These are phyloP conservation scores for Acleris sparsana DNA, from an alignment of 2,888 invertebrate genomes.

Conservation along the genomic window DNA sequence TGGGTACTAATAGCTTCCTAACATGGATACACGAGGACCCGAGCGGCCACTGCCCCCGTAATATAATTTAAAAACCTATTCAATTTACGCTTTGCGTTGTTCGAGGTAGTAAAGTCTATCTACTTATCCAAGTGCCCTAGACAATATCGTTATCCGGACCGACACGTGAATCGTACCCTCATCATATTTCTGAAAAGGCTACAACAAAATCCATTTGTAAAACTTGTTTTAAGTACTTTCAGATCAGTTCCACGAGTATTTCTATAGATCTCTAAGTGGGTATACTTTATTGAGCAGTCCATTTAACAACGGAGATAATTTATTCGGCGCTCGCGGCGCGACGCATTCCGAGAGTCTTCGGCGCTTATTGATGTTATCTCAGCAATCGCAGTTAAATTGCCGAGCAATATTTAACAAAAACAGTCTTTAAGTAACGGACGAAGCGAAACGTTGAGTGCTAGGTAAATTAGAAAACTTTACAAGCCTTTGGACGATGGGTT, in stretches of 20 bases:
- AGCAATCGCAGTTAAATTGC: constrained; percentile 53
- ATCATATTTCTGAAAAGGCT: constrained; percentile 8
- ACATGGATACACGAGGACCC: constrained; percentile 29
- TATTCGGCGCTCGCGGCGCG: constrained; percentile 17
- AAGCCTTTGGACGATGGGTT: constrained; percentile 74
- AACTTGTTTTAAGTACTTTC: constrained; percentile 8
- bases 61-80: constrained; percentile 13
- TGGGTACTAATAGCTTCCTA: constrained; percentile 29
- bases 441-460: constrained; percentile 66
- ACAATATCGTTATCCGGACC: neutral
- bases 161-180: no score
- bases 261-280: constrained; percentile 10
- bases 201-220: constrained; percentile 23
- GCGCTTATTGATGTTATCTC: constrained; percentile 50
- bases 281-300: constrained; percentile 20
- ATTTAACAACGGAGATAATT: constrained; percentile 30
- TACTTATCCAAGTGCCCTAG: neutral
- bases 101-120: constrained; percentile 6
- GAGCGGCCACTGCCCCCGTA: constrained; percentile 12
- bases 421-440: constrained; percentile 58
- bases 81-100: constrained; percentile 7
- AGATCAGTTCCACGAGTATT: constrained; percentile 1
- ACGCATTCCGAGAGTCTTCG: constrained; percentile 40
- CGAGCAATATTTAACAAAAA: constrained; percentile 57
- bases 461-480: constrained; percentile 81